Evolutionary conservation across 2,888 invertebrate genomes (phyloP).

Genomic region (Microplitis manilae): DNA sequence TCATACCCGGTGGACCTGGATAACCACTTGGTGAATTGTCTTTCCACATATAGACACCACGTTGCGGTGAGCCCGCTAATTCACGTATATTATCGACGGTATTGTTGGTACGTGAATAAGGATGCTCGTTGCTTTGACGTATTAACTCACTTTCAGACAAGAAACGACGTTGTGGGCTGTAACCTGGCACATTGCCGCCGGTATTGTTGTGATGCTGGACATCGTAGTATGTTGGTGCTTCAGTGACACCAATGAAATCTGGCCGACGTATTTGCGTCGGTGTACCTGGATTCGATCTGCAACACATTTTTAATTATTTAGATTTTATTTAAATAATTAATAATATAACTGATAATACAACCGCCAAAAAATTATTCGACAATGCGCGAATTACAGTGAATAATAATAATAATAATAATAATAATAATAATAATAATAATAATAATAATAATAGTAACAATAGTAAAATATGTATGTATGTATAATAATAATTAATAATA

Average conservation of each 20-base stretch:
- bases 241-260: slow-evolving; percentile 85
- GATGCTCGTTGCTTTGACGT: slow-evolving; percentile 70
- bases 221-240: slow-evolving; percentile 69
- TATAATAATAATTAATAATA: slow-evolving; percentile 3
- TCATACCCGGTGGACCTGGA: slow-evolving; percentile 54
- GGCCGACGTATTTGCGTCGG: slow-evolving; percentile 91
- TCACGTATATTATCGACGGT: slow-evolving; percentile 91
- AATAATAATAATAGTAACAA: background rate
- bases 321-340: background rate
- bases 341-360: slow-evolving; percentile 6
- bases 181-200: slow-evolving; percentile 62
- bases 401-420: slow-evolving; percentile 29
- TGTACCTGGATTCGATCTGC: slow-evolving; percentile 93
- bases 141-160: slow-evolving; percentile 82
- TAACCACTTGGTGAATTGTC: slow-evolving; percentile 80
- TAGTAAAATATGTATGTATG: slow-evolving; percentile 20
- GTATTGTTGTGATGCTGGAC: slow-evolving; percentile 61
- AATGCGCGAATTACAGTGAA: slow-evolving; percentile 55
- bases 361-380: slow-evolving; percentile 47
- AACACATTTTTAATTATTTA: slow-evolving; percentile 49
- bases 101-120: slow-evolving; percentile 81
- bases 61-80: slow-evolving; percentile 89
- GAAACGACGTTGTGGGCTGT: slow-evolving; percentile 74
- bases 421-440: slow-evolving; percentile 1
- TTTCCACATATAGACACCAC: slow-evolving; percentile 86